Base-by-base conservation (phyloP, 1,140 invertebrate genomes). In the Rhyacophila brunnea region DNA sequence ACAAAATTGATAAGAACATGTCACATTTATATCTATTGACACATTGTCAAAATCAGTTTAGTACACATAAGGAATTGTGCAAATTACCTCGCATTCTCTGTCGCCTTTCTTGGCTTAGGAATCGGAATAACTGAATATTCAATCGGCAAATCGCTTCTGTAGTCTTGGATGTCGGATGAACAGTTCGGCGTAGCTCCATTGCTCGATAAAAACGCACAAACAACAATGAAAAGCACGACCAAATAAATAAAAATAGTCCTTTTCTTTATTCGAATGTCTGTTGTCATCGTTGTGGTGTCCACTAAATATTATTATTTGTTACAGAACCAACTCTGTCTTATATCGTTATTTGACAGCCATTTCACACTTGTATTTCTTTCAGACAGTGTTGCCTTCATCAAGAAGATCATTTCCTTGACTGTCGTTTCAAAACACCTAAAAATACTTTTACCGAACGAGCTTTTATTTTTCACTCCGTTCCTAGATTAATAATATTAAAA, bases 41-140 rank as follows among this genome's bases (percentile, higher is more conserved):
- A 28, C 23, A 28, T 5, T 28, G 23, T 5, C 23, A n/a, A 28
- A 28, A 5, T 28, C 23, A 5, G 23, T 28, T 28, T 28, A 28
- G 23, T 28, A 28, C 9, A 9, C 23, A 28, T 5, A 28, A 28
- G 23, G 23, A 5, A 5, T 28, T 28, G 23, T 28, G 23, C 9
- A 28, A 28, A 5, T 28, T 28, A 28, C 23, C 23, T 28, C 23
- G 23, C 23, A 28, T 28, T 28, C 3, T 28, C 23, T 28, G 23
- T 9, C 9, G 23, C 23, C 23, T 28, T 28, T 28, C 40, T 44
- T 43, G 47, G 14, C 28, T 58, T 38, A 44, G 54, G 13, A 42
- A 19, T 98, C 18, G 96, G 96, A 7, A 95, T 98, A 50, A 99
- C 89, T 2, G 91, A 88, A 77, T 92, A 95, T 66, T 95, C 92